These are phyloP conservation scores for Genyomyrus donnyi DNA, from an alignment of 2,113 vertebrate species.

Conservation along the genomic window DNA sequence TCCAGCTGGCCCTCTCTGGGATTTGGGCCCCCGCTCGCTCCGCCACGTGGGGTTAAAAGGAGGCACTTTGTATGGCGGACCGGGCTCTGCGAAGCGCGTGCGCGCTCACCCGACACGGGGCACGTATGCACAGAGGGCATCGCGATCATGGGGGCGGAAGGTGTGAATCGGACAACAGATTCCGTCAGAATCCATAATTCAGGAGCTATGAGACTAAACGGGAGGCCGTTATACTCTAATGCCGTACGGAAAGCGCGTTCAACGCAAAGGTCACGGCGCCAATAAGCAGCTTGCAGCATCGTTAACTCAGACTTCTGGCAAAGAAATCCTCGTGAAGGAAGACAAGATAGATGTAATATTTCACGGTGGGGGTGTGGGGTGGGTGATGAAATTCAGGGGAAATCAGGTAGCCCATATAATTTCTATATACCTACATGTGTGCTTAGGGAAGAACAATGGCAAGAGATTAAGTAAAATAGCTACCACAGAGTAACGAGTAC, in stretches of 20 bases:
- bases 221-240: background rate
- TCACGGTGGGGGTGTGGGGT: constrained; percentile 9
- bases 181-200: background rate
- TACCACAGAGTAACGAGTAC: constrained; percentile 28
- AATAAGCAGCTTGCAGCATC: constrained; percentile 30
- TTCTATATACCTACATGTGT: constrained; percentile 19
- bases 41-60: background rate
- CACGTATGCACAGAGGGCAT: background rate
- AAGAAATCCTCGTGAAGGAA: constrained; percentile 43
- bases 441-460: constrained; percentile 20
- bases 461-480: constrained; percentile 21
- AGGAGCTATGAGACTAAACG: background rate
- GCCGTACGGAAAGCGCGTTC: background rate
- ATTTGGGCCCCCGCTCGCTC: background rate
- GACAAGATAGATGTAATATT: constrained; percentile 52
- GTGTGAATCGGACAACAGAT: background rate
- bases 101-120: background rate
- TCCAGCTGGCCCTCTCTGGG: background rate
- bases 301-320: constrained; percentile 28
- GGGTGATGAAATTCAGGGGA: constrained; percentile 1
- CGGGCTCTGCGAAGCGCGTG: background rate
- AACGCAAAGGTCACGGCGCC: background rate
- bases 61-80: constrained; percentile 19
- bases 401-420: constrained; percentile 9
- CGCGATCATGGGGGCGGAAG: background rate